phyloP scores from a whole-genome alignment of 2,797 vertebrate species.

The Urosaurus nigricauda region DNA sequence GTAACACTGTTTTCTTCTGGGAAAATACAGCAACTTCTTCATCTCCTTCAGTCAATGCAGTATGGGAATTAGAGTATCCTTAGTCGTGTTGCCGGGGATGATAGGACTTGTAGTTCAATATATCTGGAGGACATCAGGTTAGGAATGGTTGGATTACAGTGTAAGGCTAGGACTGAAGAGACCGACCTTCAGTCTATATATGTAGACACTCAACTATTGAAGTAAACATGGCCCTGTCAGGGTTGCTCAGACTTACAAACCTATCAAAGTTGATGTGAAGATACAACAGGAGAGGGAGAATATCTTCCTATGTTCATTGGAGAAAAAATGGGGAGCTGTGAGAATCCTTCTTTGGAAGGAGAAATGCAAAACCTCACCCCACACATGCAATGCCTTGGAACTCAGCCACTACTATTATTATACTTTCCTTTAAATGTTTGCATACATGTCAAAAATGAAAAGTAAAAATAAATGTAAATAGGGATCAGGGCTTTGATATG shows the following conservation, averaged over 20 bases:
- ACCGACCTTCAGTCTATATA: neutral
- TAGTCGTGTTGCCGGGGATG: neutral
- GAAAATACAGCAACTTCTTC: no score
- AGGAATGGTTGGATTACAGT: neutral
- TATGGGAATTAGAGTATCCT: neutral
- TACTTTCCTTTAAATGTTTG: conserved; percentile 72
- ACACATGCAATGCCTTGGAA: neutral
- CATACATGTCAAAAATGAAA: conserved; percentile 76
- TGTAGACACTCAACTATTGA: neutral
- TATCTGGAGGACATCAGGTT: neutral
- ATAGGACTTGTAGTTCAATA: neutral
- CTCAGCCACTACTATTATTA: neutral
- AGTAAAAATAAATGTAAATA: conserved; percentile 78
- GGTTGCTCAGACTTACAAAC: neutral
- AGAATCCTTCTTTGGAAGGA: neutral
- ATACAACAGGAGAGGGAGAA: neutral
- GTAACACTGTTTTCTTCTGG: no score
- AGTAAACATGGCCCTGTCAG: neutral
- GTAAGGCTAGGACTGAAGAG: neutral
- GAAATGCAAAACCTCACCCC: neutral
- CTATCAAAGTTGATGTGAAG: neutral
- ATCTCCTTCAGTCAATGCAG: no score
- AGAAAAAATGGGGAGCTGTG: neutral
- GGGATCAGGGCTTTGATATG: conserved; percentile 76
- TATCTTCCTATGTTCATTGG: neutral